Evolutionary conservation across 2,113 vertebrate genomes (phyloP), one percentile per base, ranked within the genome.

Genomic region (Tupaia tana): DNA sequence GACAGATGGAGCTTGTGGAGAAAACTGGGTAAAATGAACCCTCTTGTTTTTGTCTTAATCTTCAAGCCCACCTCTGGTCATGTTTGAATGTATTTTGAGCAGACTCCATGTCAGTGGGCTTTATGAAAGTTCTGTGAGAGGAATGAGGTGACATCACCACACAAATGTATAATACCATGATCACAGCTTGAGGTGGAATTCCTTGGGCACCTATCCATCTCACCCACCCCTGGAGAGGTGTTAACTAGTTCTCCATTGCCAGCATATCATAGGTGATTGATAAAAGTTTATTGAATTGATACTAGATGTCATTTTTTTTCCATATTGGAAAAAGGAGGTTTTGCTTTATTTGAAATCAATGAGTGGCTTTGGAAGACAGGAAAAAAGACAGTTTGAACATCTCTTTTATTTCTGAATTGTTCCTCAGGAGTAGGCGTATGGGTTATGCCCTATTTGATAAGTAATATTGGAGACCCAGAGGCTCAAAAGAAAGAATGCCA

Each of bases 41-140:
- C 8, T 63, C 82, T 90, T 78, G 67, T 89, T 91, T 91, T 67
- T 29, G 71, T 84, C 63, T 96, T 95, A 19, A 84, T 91, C 84
- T 87, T 52, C 54, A 88, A 69, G 29, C 63, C 71, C 7, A 6
- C 87, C 16, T 19, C 4, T 58, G 71, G 25, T n/a, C 59, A 7
- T 9, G 1, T 61, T 29, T 54, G 63, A 13, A 0, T 34, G 7
- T 43, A n/a, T 81, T 75, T 91, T 15, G 29, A 43, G n/a, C 11
- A 87, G 63, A 20, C 20, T 73, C 12, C 25, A 25, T 3, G 1
- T 34, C 71, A 10, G 1, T 2, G 27, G 66, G 74, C 14, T 86
- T 59, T 63, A 13, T 22, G 31, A 56, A 56, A 74, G 52, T 9
- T 88, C 69, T 43, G 22, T 3, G 22, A 43, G 31, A 63, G 24